These are phyloP conservation scores for Perca flavescens DNA, from an alignment of 2,113 vertebrate species.

Conservation along the genomic window DNA sequence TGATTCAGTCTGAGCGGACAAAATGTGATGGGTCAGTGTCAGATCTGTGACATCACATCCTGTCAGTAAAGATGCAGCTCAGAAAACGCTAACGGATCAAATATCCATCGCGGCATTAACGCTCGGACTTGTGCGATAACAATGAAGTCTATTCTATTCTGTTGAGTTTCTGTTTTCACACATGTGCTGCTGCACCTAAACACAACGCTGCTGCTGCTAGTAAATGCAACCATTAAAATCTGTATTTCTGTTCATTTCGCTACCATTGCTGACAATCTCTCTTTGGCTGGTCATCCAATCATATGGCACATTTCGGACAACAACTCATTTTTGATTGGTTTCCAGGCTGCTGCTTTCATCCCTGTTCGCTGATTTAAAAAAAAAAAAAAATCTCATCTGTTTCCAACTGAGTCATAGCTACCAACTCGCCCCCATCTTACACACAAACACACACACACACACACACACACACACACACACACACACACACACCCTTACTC, in stretches of 20 bases:
- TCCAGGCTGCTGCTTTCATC: conserved; percentile 15
- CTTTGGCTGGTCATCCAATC: neutral
- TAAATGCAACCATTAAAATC: neutral
- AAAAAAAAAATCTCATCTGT: neutral
- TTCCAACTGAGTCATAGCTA: neutral
- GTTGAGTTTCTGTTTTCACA: neutral
- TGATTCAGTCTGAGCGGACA: conserved; percentile 13
- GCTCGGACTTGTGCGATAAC: neutral
- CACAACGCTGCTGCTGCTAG: neutral
- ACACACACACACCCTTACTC: neutral
- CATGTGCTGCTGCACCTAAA: conserved; percentile 9
- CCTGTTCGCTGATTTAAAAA: too few relatives aligned
- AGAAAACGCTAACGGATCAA: conserved; percentile 30
- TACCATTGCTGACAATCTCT: too few relatives aligned
- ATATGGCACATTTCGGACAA: neutral
- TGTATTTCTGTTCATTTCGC: neutral
- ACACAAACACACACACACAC: conserved; percentile 6
- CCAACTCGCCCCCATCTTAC: neutral
- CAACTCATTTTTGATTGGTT: conserved; percentile 5
- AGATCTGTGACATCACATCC: conserved; percentile 53
- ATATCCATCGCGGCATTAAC: conserved; percentile 13
- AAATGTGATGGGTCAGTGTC: conserved; percentile 29
- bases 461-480: conserved; percentile 5
- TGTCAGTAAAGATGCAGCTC: conserved; percentile 28
- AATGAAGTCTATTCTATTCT: too few relatives aligned